Base-by-base conservation (phyloP, 37 sponge, comb jelly and placozoan species). In the Cliona cf. orientalis region DNA sequence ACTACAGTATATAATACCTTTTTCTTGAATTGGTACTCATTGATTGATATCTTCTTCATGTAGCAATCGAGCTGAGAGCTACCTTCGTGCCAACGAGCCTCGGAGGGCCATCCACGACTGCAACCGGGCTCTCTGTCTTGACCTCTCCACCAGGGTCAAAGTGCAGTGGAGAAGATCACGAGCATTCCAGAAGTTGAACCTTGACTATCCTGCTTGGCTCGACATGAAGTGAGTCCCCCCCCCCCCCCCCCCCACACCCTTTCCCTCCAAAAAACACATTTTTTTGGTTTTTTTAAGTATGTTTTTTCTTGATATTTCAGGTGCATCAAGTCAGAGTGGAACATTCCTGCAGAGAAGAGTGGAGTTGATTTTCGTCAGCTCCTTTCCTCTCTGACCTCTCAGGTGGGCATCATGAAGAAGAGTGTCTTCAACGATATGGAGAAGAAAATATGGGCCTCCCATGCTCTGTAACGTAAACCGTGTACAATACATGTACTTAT, bases 61-160 rank as follows among this genome's bases (percentile, higher is more conserved):
- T 43, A 85, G 85, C n/a, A 76, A 76, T 32, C 76, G 85, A 69
- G 85, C 85, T 6, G 77, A 85, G 70, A 69, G 85, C 37, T 67
- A 59, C 70, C 44, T 85, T 6, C 41, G 70, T 3, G 26, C 36
- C 5, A 58, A 76, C 23, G 41, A 85, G 31, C 59, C 71, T 5
- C 19, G 43, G 59, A 62, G 60, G 17, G 85, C 78, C 31, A 44
- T 85, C 77, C 77, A 70, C 37, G 85, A 85, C 58, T 85, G 77
- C 70, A 85, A 59, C 60, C 37, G 85, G 23, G 26, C 85, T 21
- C 70, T 85, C 12, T 85, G 85, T 53, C 45, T 85, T 32, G 85
- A 85, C 60, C 41, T 38, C 1, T 31, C 69, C 9, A 31, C 56
- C 19, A 58, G 60, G 36, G 46, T 58, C 71, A 85, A 75, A 44